Evolutionary conservation across 2,113 vertebrate genomes (phyloP), one percentile per base, ranked within the genome.

Genomic region (Lepisosteus oculatus): DNA sequence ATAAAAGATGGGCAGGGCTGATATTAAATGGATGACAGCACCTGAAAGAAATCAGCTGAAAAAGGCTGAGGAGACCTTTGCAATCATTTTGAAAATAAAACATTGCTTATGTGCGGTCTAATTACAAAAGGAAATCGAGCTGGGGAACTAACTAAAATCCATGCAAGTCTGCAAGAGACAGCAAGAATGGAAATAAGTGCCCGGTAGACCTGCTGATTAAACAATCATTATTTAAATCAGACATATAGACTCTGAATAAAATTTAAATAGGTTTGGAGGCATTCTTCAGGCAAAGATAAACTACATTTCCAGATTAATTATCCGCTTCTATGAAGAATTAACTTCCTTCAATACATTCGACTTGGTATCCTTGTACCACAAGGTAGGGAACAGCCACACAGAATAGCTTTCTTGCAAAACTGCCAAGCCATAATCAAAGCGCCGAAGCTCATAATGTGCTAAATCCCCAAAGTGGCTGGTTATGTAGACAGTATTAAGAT

Each of bases 291-390:
- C 77, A 72, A 81, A 90, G 85, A 90, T 89, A 90, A 92, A 92
- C 86, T 87, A 83, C 90, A 80, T 89, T 91, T 88, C 89, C 90
- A 89, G 88, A 89, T 90, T 90, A 91, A 92, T 92, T 90, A 89
- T 86, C 86, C 80, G 76, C 85, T 79, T 83, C 78, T 79, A 80
- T 88, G 85, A 89, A 85, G 85, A 89, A 90, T 86, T 74, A 82
- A 79, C 77, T 86, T 56, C 80, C 89, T 90, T 90, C 80, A 79
- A 76, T 86, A 86, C 83, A 83, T 84, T 87, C 79, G 80, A 59
- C 17, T 0, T 78, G 70, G 77, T 17, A 1, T 77, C 79, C 65
- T 65, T 81, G 73, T 65, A 65, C 71, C 77, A 66, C 72, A 71
- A 62, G 78, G 66, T 65, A 65, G 71, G 75, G 67, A 72, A 42